Evolutionary conservation across 2,888 invertebrate genomes (phyloP), one percentile per base, ranked within the genome.

Genomic region (Xestoiulus laeticollis): DNA sequence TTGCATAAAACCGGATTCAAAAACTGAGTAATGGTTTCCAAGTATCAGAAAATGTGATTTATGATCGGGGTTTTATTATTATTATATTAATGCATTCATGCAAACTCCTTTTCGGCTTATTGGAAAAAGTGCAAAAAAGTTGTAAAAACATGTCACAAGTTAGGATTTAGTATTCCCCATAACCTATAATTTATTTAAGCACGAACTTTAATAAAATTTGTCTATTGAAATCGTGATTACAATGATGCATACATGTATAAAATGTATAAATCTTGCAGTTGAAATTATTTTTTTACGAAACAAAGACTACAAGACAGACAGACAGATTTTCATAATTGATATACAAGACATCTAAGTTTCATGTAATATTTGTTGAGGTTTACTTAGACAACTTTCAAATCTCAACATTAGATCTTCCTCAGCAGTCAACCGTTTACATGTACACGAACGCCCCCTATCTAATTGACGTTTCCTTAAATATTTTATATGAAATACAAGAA

Each of bases 21-120:
- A 68, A 68, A 68, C 68, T 68, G 68, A 68, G 68, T 68, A 68
- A 68, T 68, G 68, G 26, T 10, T 68, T 68, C 68, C 68, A 26
- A 12, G 68, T 68, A 68, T 68, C 68, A 68, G 26, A 68, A 68
- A 68, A 68, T 68, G 68, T 68, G 68, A 68, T 68, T 68, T 68
- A 68, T 68, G 68, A 26, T 68, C 68, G 26, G 26, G 68, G 68
- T 68, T 22, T 22, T 68, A 68, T 68, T 68, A 48, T 48, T 48
- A 68, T 68, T 68, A 68, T 68, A 68, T 68, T 26, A 68, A 68
- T 68, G 68, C 68, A 68, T 68, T 68, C 68, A 68, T 68, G 68
- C 68, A 26, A 68, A 68, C 68, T 22, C 2, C 38, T 68, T 68
- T 68, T 68, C 26, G 68, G 68, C 26, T 26, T 68, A 26, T 68